Conservation (phyloP, 2,888 invertebrate species). For the Spodoptera exigua region DNA sequence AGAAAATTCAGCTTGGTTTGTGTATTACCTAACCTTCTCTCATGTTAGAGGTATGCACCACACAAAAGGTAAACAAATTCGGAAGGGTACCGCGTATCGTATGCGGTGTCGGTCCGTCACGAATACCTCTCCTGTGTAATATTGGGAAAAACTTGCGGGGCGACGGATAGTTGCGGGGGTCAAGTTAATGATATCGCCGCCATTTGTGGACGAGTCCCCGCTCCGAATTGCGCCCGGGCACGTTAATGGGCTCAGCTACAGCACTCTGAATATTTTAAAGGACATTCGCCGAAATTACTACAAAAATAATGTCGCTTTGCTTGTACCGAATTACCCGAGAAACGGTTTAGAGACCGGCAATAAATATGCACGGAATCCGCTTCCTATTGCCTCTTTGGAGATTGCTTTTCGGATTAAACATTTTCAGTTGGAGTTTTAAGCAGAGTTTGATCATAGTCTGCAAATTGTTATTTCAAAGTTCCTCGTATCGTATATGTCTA, state of each 20-base stretch:
- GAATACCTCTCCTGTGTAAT: conserved; percentile 83
- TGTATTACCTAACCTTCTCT: conserved; percentile 50
- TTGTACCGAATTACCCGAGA: conserved; percentile 87
- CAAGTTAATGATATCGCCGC: conserved; percentile 88
- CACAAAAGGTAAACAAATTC: conserved; percentile 69
- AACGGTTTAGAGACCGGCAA: conserved; percentile 86
- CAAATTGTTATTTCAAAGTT: conserved; percentile 43
- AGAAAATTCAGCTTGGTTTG: too few species aligned
- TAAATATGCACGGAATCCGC: conserved; percentile 86
- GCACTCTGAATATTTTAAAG: conserved; percentile 89
- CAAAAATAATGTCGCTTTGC: conserved; percentile 89
- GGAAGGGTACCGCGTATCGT: conserved; percentile 50
- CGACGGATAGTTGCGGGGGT: conserved; percentile 85
- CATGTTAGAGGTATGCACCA: conserved; percentile 54
- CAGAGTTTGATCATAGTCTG: conserved; percentile 44
- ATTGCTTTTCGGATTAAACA: conserved; percentile 85
- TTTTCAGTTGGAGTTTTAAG: conserved; percentile 68
- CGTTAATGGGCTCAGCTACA: conserved; percentile 87
- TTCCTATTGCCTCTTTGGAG: conserved; percentile 83
- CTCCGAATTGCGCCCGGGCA: conserved; percentile 85
- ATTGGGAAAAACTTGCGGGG: conserved; percentile 86
- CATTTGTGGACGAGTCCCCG: conserved; percentile 86
- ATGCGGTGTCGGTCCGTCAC: conserved; percentile 65
- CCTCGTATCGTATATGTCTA: conserved; percentile 37
- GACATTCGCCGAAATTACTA: conserved; percentile 88